These are phyloP conservation scores for Drosophila mulleri DNA, from an alignment of 2,888 invertebrate species.

Conservation along the genomic window DNA sequence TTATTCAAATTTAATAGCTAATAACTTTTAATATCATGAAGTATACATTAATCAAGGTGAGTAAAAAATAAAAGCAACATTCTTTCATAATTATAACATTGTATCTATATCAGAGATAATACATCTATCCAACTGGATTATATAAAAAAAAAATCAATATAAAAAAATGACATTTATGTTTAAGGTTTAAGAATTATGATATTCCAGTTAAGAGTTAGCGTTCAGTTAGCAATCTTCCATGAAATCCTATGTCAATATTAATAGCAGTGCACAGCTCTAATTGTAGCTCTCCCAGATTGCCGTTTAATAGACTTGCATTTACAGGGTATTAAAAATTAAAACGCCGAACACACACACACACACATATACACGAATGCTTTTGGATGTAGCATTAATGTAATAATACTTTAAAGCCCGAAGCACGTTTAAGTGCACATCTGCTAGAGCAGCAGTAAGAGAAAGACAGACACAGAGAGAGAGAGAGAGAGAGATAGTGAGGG, in stretches of 20 bases:
- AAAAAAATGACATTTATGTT: too few relatives aligned
- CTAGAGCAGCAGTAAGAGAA: constrained; percentile 7
- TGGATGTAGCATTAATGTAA: constrained; percentile 54
- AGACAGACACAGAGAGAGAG: background rate
- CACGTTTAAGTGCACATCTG: constrained; percentile 70
- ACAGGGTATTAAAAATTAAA: constrained; percentile 40
- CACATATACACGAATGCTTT: constrained; percentile 47
- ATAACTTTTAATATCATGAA: too few relatives aligned
- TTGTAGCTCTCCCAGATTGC: background rate
- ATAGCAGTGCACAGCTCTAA: background rate
- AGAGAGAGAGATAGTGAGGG: background rate
- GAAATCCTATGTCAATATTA: background rate
- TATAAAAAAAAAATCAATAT: too few relatives aligned
- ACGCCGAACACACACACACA: constrained; percentile 8
- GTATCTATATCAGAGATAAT: too few relatives aligned
- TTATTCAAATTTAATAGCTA: background rate
- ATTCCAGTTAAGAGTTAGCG: background rate
- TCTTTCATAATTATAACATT: too few relatives aligned
- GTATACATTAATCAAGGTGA: too few relatives aligned
- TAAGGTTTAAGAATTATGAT: too few relatives aligned
- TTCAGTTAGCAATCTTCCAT: background rate
- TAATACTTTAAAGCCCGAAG: constrained; percentile 66
- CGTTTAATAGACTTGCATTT: constrained; percentile 11
- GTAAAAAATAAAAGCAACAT: too few relatives aligned
- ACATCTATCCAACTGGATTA: too few relatives aligned